These are phyloP conservation scores for Cyprinella venusta DNA, from an alignment of 2,797 vertebrate genomes.

Conservation along the genomic window DNA sequence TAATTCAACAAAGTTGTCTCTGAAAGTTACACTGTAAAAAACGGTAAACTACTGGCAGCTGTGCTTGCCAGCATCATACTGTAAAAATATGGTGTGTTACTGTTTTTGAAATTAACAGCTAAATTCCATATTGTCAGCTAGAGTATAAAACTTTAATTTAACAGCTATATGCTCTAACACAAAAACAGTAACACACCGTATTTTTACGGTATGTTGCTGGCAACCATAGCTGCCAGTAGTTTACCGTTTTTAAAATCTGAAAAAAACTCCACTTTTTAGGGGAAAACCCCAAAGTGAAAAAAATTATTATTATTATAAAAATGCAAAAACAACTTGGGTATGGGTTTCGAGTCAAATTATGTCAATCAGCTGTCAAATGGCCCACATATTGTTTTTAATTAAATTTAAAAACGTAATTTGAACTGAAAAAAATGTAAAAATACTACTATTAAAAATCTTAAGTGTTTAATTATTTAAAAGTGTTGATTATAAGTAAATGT, in stretches of 20 bases:
- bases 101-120: too few species aligned
- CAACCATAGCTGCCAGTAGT: too few species aligned
- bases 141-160: too few species aligned
- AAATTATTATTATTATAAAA: not conserved
- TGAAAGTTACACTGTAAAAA: not conserved
- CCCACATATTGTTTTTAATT: not conserved
- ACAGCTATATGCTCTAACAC: too few species aligned
- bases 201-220: too few species aligned
- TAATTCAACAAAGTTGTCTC: not conserved
- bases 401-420: not conserved
- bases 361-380: not conserved
- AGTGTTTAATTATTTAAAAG: not conserved
- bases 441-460: not conserved
- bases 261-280: not conserved
- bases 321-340: not conserved
- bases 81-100: too few species aligned
- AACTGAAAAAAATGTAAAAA: not conserved
- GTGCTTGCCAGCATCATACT: too few species aligned
- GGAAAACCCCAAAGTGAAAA: not conserved
- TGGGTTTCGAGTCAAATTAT: not conserved
- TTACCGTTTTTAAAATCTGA: not conserved
- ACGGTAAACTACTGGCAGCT: too few species aligned
- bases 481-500: not conserved
- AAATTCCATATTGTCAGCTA: too few species aligned
- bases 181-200: too few species aligned